Evolutionary conservation across 1,140 invertebrate species (phyloP), one percentile per base, ranked within the genome.

Genomic region (Pachyrhynchus sulphureomaculatus): DNA sequence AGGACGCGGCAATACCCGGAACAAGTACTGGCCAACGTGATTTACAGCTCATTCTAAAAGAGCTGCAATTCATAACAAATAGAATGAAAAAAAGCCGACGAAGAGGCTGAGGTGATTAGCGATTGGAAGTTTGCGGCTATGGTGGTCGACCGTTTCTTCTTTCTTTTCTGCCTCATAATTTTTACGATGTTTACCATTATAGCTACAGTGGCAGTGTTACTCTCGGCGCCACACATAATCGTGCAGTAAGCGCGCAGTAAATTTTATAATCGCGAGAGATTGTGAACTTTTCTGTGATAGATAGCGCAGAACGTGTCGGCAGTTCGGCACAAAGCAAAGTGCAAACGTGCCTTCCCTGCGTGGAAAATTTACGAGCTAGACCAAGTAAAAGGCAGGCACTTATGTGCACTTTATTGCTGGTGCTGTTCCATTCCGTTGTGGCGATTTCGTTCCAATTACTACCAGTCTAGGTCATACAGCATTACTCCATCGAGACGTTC

Each of bases 121-220:
- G 96, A 99, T 77, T 99, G 97, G 97, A 98, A 98, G 78, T 99
- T 99, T 78, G 96, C 97, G 51, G 96, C 96, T 64, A 93, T 98
- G 94, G 96, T 99, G 69, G 93, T 99, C 71, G 96, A 99, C 82
- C 88, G 96, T 80, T 88, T n/a, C n/a, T n/a, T n/a, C n/a, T n/a
- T n/a, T n/a, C n/a, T n/a, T n/a, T n/a, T 98, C 77, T 98, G 96
- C 83, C 86, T 99, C 78, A 92, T 96, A 78, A 88, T 96, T 75
- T 99, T 99, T 84, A 93, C 95, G 55, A 79, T 95, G 69, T 98
- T 98, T 83, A 98, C 96, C 64, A 84, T 98, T 75, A 88, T 96
- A 72, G 96, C 96, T 63, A 99, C 96, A 56, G 85, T 95, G 70
- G 91, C 92, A 58, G 95, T 98, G 73, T 83, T 99, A 66, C 84